These are phyloP conservation scores for Zeus faber DNA, from an alignment of 2,113 vertebrate genomes.

Conservation along the genomic window DNA sequence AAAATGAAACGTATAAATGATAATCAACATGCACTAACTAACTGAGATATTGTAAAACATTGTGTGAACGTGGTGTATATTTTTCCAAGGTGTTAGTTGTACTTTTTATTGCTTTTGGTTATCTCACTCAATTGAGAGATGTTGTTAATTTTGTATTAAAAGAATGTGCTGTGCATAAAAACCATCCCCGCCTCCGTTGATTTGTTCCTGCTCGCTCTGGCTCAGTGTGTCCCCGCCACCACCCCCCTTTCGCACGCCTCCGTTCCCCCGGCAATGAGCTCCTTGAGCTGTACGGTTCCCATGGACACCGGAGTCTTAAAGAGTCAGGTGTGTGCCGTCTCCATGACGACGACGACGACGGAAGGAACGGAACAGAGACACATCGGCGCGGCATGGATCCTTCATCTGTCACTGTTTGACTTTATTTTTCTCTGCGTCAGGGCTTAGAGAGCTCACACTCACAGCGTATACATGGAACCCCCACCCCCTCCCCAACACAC, in stretches of 20 bases:
- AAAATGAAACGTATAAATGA: constrained; percentile 75
- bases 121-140: constrained; percentile 72
- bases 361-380: neutral
- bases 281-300: constrained; percentile 65
- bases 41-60: constrained; percentile 70
- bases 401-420: constrained; percentile 43
- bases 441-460: constrained; percentile 54
- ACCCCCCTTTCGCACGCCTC: constrained; percentile 29
- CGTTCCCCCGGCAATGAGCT: constrained; percentile 66
- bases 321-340: constrained; percentile 55
- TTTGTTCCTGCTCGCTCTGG: constrained; percentile 49
- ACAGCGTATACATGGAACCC: constrained; percentile 31
- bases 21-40: constrained; percentile 80
- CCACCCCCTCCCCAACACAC: neutral
- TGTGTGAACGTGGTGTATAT: constrained; percentile 80
- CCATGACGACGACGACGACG: constrained; percentile 33
- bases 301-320: constrained; percentile 61
- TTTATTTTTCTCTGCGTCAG: constrained; percentile 64
- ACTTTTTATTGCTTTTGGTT: constrained; percentile 81
- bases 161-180: constrained; percentile 77
- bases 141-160: constrained; percentile 84
- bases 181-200: constrained; percentile 47
- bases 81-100: constrained; percentile 81
- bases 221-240: too few species aligned
- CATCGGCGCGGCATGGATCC: constrained; percentile 13